A percentile compares a stretch with the other conserved stretches of the same genome.
phyloP scores from a whole-genome alignment of 1,140 invertebrate species.

The Nautilus pompilius region DNA sequence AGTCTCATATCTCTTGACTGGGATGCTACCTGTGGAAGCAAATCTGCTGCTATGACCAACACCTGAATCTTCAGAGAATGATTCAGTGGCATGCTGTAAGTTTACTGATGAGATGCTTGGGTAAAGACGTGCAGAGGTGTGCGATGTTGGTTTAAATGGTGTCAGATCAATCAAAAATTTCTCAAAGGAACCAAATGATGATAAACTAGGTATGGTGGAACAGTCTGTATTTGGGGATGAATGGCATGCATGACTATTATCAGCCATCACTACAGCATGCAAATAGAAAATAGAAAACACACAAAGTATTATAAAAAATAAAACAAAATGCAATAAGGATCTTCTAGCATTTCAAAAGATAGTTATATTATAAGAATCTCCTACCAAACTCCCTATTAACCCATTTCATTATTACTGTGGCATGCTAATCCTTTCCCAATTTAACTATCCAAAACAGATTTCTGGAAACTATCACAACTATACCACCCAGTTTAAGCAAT shows the following conservation, averaged over 20 bases:
- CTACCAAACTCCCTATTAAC: too few relatives aligned
- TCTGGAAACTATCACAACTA: too few relatives aligned
- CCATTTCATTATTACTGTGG: too few relatives aligned
- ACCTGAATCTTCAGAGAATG: too few relatives aligned
- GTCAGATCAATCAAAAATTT: conserved; percentile 49
- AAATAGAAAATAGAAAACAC: neutral
- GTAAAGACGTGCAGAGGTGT: too few relatives aligned
- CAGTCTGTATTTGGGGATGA: conserved; percentile 19
- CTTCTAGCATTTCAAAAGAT: too few relatives aligned
- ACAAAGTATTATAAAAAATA: neutral
- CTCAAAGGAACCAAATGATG: conserved; percentile 48
- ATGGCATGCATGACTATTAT: conserved; percentile 18
- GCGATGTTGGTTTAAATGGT: conserved; percentile 3
- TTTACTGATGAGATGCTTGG: too few relatives aligned
- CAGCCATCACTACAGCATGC: conserved; percentile 17
- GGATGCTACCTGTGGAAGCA: conserved; percentile 19
- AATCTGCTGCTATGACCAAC: conserved; percentile 12
- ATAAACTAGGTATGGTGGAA: conserved; percentile 9
- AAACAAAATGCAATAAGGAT: neutral
- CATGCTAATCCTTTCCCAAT: too few relatives aligned
- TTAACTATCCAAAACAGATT: too few relatives aligned
- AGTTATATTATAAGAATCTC: too few relatives aligned
- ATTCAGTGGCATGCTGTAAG: too few relatives aligned
- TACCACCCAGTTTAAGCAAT: too few relatives aligned
- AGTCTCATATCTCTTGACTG: conserved; percentile 40